Conservation (phyloP, 2,113 vertebrate genomes). For the Cololabis saira region DNA sequence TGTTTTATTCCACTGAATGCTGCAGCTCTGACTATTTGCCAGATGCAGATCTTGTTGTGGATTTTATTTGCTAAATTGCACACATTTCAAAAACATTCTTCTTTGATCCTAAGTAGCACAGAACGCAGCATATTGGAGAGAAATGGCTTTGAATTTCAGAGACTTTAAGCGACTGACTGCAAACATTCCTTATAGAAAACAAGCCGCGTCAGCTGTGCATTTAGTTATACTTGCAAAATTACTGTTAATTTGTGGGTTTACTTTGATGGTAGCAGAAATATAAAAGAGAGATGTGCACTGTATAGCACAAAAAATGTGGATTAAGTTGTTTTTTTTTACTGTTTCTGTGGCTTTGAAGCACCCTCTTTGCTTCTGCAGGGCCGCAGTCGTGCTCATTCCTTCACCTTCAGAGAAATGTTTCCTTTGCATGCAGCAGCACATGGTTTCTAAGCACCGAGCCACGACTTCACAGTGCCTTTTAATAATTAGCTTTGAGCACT, state of each 20-base stretch:
- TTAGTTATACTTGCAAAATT: background rate
- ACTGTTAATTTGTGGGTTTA: background rate
- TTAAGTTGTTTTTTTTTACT: background rate
- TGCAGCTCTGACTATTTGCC: slow-evolving; percentile 21
- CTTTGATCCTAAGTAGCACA: slow-evolving; percentile 19
- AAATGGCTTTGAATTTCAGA: background rate
- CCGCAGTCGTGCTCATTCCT: slow-evolving; percentile 21
- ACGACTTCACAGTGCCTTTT: slow-evolving; percentile 71
- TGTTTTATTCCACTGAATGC: slow-evolving; percentile 15
- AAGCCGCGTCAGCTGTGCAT: background rate
- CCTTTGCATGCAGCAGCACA: slow-evolving; percentile 58
- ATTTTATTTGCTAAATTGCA: slow-evolving; percentile 25
- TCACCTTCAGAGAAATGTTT: background rate
- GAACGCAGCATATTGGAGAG: background rate
- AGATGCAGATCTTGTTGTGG: background rate
- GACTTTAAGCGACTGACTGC: slow-evolving; percentile 9
- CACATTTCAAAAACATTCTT: slow-evolving; percentile 14
- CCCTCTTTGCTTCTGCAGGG: slow-evolving; percentile 5
- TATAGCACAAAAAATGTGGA: slow-evolving; percentile 27
- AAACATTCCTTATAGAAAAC: slow-evolving; percentile 62
- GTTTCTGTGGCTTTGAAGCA: slow-evolving; percentile 25
- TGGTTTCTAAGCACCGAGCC: slow-evolving; percentile 49
- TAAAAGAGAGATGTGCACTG: background rate
- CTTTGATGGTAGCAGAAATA: background rate
- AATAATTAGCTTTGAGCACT: slow-evolving; percentile 30